A percentile compares a stretch with the other conserved stretches of the same genome.
Conservation (phyloP, 2,888 invertebrate species). For the Cylloceria caligata region DNA sequence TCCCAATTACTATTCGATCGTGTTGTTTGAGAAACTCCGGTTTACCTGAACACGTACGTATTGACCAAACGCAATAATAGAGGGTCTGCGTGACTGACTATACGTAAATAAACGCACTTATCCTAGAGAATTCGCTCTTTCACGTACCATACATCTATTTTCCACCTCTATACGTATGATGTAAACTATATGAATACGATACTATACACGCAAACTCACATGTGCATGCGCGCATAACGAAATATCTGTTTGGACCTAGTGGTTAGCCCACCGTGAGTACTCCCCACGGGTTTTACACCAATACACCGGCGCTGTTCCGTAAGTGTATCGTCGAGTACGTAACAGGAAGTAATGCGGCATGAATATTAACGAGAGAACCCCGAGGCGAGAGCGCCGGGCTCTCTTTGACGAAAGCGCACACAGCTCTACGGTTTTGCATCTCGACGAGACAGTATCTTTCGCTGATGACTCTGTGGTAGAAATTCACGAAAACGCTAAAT, state of each 20-base stretch:
- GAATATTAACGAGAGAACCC: conserved; percentile 78
- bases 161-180: neutral
- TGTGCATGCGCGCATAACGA: neutral
- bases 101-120: conserved; percentile 13
- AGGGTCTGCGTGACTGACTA: conserved; percentile 3
- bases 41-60: conserved; percentile 29
- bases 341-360: conserved; percentile 78
- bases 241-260: neutral
- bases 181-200: neutral
- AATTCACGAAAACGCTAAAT: conserved; percentile 53
- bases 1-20: conserved; percentile 55
- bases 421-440: conserved; percentile 49
- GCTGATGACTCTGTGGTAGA: conserved; percentile 26
- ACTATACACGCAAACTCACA: neutral
- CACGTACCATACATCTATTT: neutral
- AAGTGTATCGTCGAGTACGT: conserved; percentile 77
- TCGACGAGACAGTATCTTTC: conserved; percentile 53
- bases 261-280: conserved; percentile 43
- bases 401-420: conserved; percentile 69
- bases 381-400: conserved; percentile 71
- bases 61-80: conserved; percentile 38
- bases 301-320: conserved; percentile 64
- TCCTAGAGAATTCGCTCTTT: conserved; percentile 8
- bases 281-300: conserved; percentile 26
- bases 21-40: conserved; percentile 48